Conservation (phyloP, 1,140 invertebrate genomes). For the Zaprionus davidi region DNA sequence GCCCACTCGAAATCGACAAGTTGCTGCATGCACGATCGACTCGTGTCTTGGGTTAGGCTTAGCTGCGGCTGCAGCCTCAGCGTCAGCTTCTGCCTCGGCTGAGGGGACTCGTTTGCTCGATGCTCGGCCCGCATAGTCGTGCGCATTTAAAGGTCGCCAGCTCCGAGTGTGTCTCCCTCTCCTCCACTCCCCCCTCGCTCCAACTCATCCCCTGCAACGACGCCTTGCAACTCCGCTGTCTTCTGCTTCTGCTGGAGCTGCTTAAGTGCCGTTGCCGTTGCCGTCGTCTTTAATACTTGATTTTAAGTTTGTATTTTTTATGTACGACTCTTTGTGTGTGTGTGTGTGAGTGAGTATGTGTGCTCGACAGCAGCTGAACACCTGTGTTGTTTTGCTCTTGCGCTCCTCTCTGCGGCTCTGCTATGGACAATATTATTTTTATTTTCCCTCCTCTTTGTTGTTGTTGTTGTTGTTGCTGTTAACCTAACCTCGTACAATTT, state of each 20-base stretch:
- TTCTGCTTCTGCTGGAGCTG: constrained; percentile 46
- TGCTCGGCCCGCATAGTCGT: constrained; percentile 65
- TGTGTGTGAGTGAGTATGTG: constrained; percentile 17
- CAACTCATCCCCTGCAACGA: constrained; percentile 1
- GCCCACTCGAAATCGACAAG: constrained; percentile 63
- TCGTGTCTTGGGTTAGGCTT: constrained; percentile 56
- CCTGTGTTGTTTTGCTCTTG: constrained; percentile 66
- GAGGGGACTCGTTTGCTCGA: constrained; percentile 55
- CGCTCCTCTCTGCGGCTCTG: constrained; percentile 38
- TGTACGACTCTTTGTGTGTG: constrained; percentile 41
- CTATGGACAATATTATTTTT: constrained; percentile 74
- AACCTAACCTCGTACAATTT: constrained; percentile 75
- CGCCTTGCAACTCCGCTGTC: constrained; percentile 20
- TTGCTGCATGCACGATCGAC: constrained; percentile 73
- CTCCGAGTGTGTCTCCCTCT: constrained; percentile 25
- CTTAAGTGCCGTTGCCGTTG: constrained; percentile 69
- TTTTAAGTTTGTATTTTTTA: constrained; percentile 73
- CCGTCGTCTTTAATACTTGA: constrained; percentile 77
- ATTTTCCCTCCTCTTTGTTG: constrained; percentile 34
- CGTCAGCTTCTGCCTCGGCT: constrained; percentile 17
- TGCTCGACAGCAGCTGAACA: constrained; percentile 75
- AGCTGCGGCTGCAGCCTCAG: constrained; percentile 13
- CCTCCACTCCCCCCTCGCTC: neutral
- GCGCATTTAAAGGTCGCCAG: constrained; percentile 70
- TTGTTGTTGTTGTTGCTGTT: neutral